Evolutionary conservation across 2,113 vertebrate genomes (phyloP), one percentile per base, ranked within the genome.

Genomic region (Protobothrops flavoviridis): DNA sequence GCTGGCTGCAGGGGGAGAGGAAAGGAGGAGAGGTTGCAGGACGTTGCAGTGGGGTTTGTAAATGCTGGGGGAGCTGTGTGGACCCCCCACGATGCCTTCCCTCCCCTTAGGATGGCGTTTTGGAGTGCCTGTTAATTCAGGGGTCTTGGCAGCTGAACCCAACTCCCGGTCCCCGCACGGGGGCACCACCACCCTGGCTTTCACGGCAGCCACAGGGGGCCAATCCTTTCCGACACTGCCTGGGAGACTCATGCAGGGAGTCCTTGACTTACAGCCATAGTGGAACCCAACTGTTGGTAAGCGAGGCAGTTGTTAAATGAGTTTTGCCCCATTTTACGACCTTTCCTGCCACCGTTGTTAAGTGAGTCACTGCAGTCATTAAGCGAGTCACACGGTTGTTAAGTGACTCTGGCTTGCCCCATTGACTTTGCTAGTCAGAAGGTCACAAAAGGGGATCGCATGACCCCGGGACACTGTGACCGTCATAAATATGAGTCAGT

Each of bases 1-100:
- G 17, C 20, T 3, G 88, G 74, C 91, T 93, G 13, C 0, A 20
- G 50, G 2, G 88, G 33, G 69, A 21, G 85, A 33, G 53, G 23
- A 89, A 24, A 13, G 5, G 74, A 29, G 50, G 12, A 4, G 20
- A 13, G 24, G 45, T 17, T 3, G 39, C 17, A 0, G 45, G 74
- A 52, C 0, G 21, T n/a, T 9, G 6, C 33, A 1, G 15, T 0
- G 0, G 9, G 53, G 26, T 1, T 12, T 29, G 26, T 12, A 20
- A 21, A 20, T 81, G 5, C 33, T 39, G 69, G 69, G 69, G 69
- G 6, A 39, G 69, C 48, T 1, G 48, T 50, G 48, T 50, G 48
- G 0, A 8, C 48, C 48, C 48, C 48, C 48, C 48, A 7, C 6
- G 0, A 81, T 43, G 17, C 33, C 74, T 7, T 39, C 33, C 3